These are phyloP conservation scores for Paraescarpia echinospica DNA, from an alignment of 1,140 invertebrate genomes.

Conservation along the genomic window DNA sequence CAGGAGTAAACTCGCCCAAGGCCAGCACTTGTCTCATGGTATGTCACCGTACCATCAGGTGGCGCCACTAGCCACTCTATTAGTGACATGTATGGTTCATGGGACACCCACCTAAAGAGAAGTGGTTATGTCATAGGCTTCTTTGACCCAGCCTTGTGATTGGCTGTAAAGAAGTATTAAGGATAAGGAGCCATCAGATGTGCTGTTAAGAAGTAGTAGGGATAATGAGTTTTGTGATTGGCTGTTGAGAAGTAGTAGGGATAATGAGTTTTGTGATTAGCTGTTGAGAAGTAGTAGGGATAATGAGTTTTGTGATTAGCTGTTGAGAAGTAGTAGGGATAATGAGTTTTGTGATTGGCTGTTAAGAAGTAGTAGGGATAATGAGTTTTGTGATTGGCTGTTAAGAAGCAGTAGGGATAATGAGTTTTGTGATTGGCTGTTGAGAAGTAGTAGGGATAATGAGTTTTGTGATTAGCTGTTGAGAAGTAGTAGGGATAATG, in stretches of 20 bases:
- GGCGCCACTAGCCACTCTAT: neutral
- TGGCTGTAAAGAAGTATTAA: too few relatives aligned
- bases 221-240: neutral
- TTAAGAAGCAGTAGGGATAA: neutral
- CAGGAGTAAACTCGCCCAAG: neutral
- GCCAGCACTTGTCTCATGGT: neutral
- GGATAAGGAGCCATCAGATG: too few relatives aligned
- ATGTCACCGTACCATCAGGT: neutral
- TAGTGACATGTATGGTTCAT: neutral
- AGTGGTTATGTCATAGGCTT: neutral
- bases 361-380: neutral
- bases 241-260: too few relatives aligned
- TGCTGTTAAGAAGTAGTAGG: neutral
- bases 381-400: neutral
- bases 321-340: neutral
- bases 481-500: neutral
- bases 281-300: neutral
- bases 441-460: neutral
- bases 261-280: neutral
- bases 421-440: neutral
- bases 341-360: neutral
- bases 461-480: too few relatives aligned
- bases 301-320: neutral
- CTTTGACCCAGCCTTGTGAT: neutral
- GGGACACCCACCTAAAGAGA: neutral